Evolutionary conservation across 2,797 vertebrate genomes (phyloP).

Genomic region (Gambelia wislizenii): DNA sequence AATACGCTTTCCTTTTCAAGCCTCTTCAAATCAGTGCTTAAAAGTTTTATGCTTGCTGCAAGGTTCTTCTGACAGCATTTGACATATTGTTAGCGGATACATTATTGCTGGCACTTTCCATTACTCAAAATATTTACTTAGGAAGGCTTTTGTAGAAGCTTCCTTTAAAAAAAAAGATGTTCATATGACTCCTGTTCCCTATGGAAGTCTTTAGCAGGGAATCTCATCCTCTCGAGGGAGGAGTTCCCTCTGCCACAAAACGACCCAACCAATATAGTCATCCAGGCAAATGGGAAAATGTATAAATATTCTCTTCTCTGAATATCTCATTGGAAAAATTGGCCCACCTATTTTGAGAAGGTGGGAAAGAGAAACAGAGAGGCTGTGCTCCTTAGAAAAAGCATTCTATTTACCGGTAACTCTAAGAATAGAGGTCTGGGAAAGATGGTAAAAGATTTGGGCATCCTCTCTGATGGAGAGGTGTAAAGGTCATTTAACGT

Average conservation of each 20-base stretch:
- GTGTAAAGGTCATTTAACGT: too few relatives aligned
- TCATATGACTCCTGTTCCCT: slow-evolving; percentile 51
- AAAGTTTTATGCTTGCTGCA: slow-evolving; percentile 60
- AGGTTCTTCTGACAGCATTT: slow-evolving; percentile 64
- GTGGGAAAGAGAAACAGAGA: neutral
- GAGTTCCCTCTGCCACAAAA: slow-evolving; percentile 45
- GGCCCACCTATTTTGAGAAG: neutral
- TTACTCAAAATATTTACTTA: slow-evolving; percentile 70
- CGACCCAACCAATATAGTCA: slow-evolving; percentile 44
- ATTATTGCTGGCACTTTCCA: slow-evolving; percentile 65
- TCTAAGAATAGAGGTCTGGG: neutral
- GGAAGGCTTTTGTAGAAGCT: slow-evolving; percentile 1
- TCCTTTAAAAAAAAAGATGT: slow-evolving; percentile 41
- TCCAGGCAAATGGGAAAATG: slow-evolving; percentile 29
- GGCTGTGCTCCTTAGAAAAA: neutral
- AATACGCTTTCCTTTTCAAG: slow-evolving; percentile 62
- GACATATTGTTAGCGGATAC: slow-evolving; percentile 59
- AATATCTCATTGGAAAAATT: neutral
- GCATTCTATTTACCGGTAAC: neutral
- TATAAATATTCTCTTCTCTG: neutral
- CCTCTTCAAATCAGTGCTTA: slow-evolving; percentile 65
- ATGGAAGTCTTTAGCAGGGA: slow-evolving; percentile 47
- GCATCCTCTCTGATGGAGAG: neutral
- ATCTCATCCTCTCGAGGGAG: slow-evolving; percentile 36
- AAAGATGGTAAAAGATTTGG: neutral